Percentiles rank a stretch among this genome's conserved stretches.
Evolutionary conservation across 1,140 invertebrate genomes (phyloP).

Genomic region (Diploscapter pachys): DNA sequence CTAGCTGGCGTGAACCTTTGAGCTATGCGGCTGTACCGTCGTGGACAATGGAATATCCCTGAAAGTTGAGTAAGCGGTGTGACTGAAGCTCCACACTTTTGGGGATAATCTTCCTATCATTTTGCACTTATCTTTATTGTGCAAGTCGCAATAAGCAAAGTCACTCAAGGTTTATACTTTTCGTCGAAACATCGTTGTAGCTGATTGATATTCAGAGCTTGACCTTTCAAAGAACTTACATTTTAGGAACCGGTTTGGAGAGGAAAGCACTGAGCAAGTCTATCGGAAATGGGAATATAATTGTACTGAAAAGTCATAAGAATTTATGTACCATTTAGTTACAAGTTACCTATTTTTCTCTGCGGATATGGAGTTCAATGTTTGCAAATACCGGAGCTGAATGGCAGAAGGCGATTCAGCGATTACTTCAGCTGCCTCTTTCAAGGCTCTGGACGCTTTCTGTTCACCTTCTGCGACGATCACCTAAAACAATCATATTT

Average conservation of each 20-base stretch:
- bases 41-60: slow-evolving; percentile 5
- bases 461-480: slow-evolving; percentile 63
- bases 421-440: slow-evolving; percentile 65
- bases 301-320: slow-evolving; percentile 68
- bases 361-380: slow-evolving; percentile 65
- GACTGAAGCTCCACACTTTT: background rate
- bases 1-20: too few relatives aligned
- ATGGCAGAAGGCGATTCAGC: slow-evolving; percentile 78
- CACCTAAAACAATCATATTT: slow-evolving; percentile 46
- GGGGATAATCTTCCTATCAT: too few relatives aligned
- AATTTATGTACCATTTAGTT: background rate
- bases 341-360: background rate
- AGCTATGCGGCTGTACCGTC: too few relatives aligned
- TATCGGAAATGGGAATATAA: slow-evolving; percentile 76
- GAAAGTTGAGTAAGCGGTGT: background rate
- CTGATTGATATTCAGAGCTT: too few relatives aligned
- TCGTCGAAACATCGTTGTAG: too few relatives aligned
- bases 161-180: too few relatives aligned
- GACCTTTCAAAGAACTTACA: slow-evolving; percentile 34
- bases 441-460: slow-evolving; percentile 61
- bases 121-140: too few relatives aligned
- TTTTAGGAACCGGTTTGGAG: slow-evolving; percentile 37
- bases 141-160: too few relatives aligned
- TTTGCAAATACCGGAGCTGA: slow-evolving; percentile 69
- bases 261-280: slow-evolving; percentile 49